A percentile compares a stretch with the other conserved stretches of the same genome.
phyloP scores from a whole-genome alignment of 2,113 vertebrate genomes.

The Malurus cyaneus region DNA sequence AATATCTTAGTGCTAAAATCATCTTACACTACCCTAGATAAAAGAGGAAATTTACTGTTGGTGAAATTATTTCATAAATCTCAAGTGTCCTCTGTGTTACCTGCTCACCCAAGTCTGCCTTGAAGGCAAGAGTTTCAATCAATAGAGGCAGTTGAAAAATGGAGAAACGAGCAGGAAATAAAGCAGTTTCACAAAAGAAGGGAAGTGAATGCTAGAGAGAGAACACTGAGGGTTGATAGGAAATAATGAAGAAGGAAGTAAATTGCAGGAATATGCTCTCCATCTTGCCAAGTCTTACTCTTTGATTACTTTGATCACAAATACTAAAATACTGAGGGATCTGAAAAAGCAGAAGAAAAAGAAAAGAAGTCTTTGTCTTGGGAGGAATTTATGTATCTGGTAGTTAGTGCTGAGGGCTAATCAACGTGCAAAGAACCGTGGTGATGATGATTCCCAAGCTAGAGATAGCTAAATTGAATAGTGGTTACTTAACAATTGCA shows the following conservation, averaged over 20 bases:
- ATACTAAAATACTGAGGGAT: not conserved
- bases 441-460: not conserved
- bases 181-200: not conserved
- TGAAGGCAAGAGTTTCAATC: conserved; percentile 35
- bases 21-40: not conserved
- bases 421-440: not conserved
- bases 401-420: not conserved
- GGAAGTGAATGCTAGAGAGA: not conserved
- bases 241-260: not conserved
- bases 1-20: conserved; percentile 27
- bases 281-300: not conserved
- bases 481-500: not conserved
- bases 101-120: conserved; percentile 30
- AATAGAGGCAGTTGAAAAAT: conserved; percentile 13
- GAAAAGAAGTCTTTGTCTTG: not conserved
- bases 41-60: conserved; percentile 19
- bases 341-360: not conserved
- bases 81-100: not conserved
- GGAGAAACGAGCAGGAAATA: not conserved
- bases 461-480: not conserved
- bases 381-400: not conserved
- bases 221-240: not conserved
- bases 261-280: not conserved
- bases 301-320: not conserved
- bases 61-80: conserved; percentile 51